These are phyloP conservation scores for Ellobius talpinus DNA, from an alignment of 2,113 vertebrate species.

Conservation along the genomic window DNA sequence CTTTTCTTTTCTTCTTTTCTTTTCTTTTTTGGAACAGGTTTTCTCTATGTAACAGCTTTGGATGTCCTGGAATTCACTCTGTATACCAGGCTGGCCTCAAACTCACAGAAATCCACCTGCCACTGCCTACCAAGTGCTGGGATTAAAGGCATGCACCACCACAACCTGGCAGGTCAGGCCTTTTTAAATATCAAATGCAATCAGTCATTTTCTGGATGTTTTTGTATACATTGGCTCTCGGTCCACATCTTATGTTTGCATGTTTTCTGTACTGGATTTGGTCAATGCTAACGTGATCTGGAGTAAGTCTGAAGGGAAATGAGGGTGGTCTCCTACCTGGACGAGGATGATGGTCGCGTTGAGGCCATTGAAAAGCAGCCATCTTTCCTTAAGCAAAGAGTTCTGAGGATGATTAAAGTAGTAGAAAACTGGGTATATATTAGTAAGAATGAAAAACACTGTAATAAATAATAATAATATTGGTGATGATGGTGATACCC, in stretches of 20 bases:
- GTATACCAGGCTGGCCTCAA: neutral
- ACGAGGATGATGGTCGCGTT: neutral
- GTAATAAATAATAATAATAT: conserved; percentile 80
- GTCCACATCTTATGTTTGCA: conserved; percentile 55
- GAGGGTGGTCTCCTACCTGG: conserved; percentile 44
- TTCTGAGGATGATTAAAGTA: neutral
- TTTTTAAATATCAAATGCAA: conserved; percentile 59
- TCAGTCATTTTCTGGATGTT: conserved; percentile 82
- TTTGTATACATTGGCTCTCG: conserved; percentile 83
- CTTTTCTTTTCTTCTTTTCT: no score
- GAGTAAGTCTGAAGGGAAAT: conserved; percentile 48
- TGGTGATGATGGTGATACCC: conserved; percentile 77
- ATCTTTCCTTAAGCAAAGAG: neutral
- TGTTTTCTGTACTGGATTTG: conserved; percentile 78
- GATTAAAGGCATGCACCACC: neutral
- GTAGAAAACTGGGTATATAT: neutral
- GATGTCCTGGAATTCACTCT: neutral
- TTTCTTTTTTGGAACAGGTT: neutral
- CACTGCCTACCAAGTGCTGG: neutral
- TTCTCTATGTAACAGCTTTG: neutral
- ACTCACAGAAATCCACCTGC: neutral
- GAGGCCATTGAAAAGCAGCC: neutral
- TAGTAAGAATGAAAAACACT: conserved; percentile 70
- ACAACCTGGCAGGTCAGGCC: conserved; percentile 40
- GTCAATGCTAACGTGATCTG: conserved; percentile 76